Conservation (phyloP, 1,140 invertebrate genomes). For the Araneus ventricosus region DNA sequence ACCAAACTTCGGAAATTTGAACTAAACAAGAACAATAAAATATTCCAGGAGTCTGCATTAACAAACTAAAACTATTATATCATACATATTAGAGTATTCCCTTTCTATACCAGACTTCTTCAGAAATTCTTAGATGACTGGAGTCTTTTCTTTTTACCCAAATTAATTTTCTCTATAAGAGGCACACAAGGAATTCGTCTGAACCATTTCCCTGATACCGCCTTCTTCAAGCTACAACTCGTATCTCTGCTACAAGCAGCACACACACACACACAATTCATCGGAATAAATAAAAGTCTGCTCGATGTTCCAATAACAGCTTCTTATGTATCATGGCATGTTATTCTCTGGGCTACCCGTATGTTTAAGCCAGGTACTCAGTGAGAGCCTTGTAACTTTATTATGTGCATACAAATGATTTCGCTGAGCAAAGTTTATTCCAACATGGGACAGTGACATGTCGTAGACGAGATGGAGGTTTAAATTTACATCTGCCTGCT, state of each 20-base stretch:
- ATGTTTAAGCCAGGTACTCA: neutral
- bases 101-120: no score
- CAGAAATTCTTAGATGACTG: no score
- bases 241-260: neutral
- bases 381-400: constrained; percentile 30
- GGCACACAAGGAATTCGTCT: no score
- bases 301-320: neutral
- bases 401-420: constrained; percentile 53
- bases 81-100: no score
- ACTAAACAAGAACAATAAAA: no score
- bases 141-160: no score
- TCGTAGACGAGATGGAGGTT: neutral
- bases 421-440: neutral
- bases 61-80: no score
- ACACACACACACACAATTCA: no score
- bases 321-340: constrained; percentile 12
- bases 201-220: neutral
- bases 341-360: neutral
- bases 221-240: neutral
- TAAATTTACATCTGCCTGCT: neutral
- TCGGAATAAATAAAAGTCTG: neutral
- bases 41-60: no score
- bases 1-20: no score
- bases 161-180: no score
- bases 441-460: neutral